Evolutionary conservation across 2,888 invertebrate genomes (phyloP).

Genomic region (Polyommatus icarus): DNA sequence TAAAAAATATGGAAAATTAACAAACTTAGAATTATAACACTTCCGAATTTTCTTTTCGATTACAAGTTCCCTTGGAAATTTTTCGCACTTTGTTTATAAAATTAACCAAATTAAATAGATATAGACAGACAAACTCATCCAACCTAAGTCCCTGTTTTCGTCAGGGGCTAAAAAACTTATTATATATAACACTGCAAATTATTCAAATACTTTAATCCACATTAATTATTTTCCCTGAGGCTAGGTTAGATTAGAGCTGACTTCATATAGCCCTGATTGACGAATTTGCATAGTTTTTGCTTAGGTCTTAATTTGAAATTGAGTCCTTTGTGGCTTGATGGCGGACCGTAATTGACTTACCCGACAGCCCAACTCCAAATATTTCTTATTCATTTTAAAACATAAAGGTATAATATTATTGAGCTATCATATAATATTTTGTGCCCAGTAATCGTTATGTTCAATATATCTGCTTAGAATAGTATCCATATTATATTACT

Average conservation of each 20-base stretch:
- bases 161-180: background rate
- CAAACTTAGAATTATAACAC: too few relatives aligned
- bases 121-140: too few relatives aligned
- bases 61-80: too few relatives aligned
- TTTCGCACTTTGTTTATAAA: too few relatives aligned
- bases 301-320: constrained; percentile 31
- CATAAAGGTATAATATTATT: background rate
- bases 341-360: background rate
- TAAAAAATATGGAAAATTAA: too few relatives aligned
- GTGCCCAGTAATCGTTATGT: too few relatives aligned
- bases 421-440: too few relatives aligned
- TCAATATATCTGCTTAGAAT: background rate
- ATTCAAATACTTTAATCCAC: background rate
- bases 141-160: background rate
- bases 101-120: too few relatives aligned
- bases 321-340: constrained; percentile 23
- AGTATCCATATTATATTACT: background rate
- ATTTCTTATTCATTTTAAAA: background rate
- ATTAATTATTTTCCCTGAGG: constrained; percentile 15
- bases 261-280: constrained; percentile 40
- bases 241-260: background rate
- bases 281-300: constrained; percentile 40
- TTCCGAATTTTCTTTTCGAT: too few relatives aligned
- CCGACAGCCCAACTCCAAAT: background rate
- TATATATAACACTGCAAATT: background rate